Evolutionary conservation across 1,140 invertebrate genomes (phyloP), one percentile per base, ranked within the genome.

Genomic region (Meloidogyne floridensis): DNA sequence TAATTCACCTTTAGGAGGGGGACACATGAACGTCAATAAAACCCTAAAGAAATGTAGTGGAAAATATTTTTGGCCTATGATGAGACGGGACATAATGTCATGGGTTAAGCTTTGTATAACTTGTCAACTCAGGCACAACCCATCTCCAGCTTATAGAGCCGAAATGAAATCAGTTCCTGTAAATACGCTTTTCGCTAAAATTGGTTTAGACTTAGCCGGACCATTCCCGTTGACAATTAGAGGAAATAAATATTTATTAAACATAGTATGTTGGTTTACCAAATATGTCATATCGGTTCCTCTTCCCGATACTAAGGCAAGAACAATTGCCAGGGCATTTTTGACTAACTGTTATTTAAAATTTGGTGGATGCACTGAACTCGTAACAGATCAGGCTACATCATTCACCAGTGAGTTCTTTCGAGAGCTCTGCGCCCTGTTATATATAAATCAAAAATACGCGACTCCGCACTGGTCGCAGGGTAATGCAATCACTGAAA

Each of bases 211-310:
- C 51, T 18, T 80, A 15, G 43, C 43, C 20, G 79, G 79, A 2
- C 70, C 79, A 0, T 79, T 80, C 43, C 79, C 79, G 13, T 42
- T 80, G 2, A 80, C 79, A 13, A 59, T 13, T 15, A 42, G 18
- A 80, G 79, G 79, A 13, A 80, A 80, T 53, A 43, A 51, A 47
- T 42, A 80, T 56, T 59, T 80, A 8, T 5, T 80, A 20, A 80
- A 80, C 8, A 80, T 80, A 13, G 75, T 80, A 0, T 80, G 79
- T 5, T 80, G 75, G 70, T 80, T 80, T n/a, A 76, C 79, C 3
- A 72, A 78, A 42, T 80, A 80, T 53, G 79, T 75, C 3, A 80
- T 80, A 20, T 80, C 79, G 9, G 73, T 80, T 7, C 79, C 79
- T 9, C 15, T 80, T 3, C 79, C 79, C 0, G 79, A 80, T 51